phyloP scores from a whole-genome alignment of 2,797 vertebrate genomes.

The Chiroxiphia lanceolata region DNA sequence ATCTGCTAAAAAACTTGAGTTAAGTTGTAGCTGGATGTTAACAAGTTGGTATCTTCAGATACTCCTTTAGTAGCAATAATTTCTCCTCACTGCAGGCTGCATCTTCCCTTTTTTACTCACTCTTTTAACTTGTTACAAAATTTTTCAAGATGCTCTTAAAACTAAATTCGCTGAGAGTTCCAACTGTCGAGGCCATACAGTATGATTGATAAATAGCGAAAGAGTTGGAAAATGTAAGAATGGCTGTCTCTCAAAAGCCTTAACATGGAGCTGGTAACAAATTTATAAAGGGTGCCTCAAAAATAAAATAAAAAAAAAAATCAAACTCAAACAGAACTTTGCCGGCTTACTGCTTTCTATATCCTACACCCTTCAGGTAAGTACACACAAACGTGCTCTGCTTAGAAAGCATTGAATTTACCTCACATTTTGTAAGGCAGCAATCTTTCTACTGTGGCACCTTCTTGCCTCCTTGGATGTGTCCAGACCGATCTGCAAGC shows the following conservation, averaged over 20 bases:
- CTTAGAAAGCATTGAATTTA: rapidly evolving
- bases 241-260: not conserved
- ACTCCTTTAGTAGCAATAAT: not conserved
- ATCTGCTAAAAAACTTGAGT: not conserved
- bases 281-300: not conserved
- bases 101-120: not conserved
- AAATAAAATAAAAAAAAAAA: not conserved
- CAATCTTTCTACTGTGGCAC: not conserved
- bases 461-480: not conserved
- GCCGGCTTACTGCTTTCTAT: not conserved
- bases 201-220: not conserved
- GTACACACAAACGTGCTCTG: not conserved
- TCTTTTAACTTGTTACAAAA: not conserved
- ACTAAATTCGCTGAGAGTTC: not conserved
- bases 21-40: not conserved
- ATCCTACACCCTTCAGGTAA: not conserved
- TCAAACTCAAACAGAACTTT: not conserved
- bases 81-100: not conserved
- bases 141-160: not conserved
- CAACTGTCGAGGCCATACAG: not conserved
- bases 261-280: not conserved
- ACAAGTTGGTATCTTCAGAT: not conserved
- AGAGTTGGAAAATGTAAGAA: not conserved
- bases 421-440: not conserved
- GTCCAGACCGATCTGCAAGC: not conserved